These are phyloP conservation scores for Mactromeris polynyma DNA, from an alignment of 2,888 invertebrate genomes.

Conservation along the genomic window DNA sequence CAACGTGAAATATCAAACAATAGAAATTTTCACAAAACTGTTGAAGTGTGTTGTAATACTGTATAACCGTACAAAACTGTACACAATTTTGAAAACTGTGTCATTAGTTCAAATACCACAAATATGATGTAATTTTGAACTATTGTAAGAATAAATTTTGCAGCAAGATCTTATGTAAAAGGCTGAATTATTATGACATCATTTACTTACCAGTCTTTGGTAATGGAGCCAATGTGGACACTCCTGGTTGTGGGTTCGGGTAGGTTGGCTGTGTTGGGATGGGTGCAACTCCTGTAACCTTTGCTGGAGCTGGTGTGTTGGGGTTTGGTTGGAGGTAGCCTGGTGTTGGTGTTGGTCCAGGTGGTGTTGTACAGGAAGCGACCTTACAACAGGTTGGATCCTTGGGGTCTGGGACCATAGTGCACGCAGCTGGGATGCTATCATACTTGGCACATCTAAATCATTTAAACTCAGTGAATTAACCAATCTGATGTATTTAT, in stretches of 20 bases:
- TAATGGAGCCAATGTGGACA: constrained; percentile 57
- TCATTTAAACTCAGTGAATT: neutral
- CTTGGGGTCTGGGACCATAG: constrained; percentile 76
- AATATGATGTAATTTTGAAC: too few relatives aligned
- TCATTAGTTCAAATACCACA: too few relatives aligned
- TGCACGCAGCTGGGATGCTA: constrained; percentile 72
- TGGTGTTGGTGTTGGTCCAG: constrained; percentile 71
- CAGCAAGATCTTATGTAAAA: too few relatives aligned
- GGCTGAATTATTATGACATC: too few relatives aligned
- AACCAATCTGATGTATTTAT: neutral
- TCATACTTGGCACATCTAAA: constrained; percentile 75
- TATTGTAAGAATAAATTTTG: too few relatives aligned
- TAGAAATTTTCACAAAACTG: too few relatives aligned
- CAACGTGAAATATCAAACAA: too few relatives aligned
- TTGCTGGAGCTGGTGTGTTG: constrained; percentile 71
- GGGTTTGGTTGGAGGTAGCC: constrained; percentile 74
- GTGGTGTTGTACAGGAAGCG: constrained; percentile 72
- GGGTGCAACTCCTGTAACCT: constrained; percentile 73
- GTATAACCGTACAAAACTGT: too few relatives aligned
- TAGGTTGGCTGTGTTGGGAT: constrained; percentile 58
- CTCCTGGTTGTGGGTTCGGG: constrained; percentile 58
- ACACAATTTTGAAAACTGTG: too few relatives aligned
- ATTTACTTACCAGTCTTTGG: constrained; percentile 14
- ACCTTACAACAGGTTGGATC: constrained; percentile 80
- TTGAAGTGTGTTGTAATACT: too few relatives aligned